Evolutionary conservation across 2,113 vertebrate genomes (phyloP).

Genomic region (Saiga tatarica): DNA sequence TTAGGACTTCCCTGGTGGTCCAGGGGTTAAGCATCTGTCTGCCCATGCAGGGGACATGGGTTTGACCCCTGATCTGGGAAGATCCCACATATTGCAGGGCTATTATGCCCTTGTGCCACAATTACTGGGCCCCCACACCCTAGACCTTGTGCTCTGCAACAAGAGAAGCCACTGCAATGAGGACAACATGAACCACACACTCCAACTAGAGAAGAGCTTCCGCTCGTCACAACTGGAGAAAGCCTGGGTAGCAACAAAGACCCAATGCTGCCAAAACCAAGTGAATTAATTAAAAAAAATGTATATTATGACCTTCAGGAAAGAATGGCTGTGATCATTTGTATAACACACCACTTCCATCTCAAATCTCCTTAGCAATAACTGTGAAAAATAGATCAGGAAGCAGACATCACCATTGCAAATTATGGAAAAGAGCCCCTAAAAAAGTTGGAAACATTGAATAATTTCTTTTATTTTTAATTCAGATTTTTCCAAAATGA

Average conservation of each 20-base stretch:
- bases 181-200: accelerated
- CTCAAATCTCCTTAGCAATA: not conserved
- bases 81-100: not conserved
- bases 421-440: not conserved
- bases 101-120: not conserved
- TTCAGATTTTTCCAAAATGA: not conserved
- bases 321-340: not conserved
- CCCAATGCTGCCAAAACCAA: not conserved
- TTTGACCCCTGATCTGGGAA: not conserved
- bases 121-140: not conserved
- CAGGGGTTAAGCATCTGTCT: not conserved
- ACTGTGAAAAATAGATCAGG: not conserved
- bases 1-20: not conserved
- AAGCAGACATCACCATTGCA: not conserved
- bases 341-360: not conserved
- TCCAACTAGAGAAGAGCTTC: not conserved
- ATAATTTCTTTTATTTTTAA: not conserved
- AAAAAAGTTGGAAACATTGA: not conserved
- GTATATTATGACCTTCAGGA: not conserved
- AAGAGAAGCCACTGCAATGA: not conserved
- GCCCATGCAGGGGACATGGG: not conserved
- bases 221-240: accelerated
- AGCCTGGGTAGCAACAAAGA: not conserved
- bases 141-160: not conserved
- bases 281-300: not conserved